Conservation (phyloP, 2,797 vertebrate genomes). For the Aselliscus stoliczkanus region DNA sequence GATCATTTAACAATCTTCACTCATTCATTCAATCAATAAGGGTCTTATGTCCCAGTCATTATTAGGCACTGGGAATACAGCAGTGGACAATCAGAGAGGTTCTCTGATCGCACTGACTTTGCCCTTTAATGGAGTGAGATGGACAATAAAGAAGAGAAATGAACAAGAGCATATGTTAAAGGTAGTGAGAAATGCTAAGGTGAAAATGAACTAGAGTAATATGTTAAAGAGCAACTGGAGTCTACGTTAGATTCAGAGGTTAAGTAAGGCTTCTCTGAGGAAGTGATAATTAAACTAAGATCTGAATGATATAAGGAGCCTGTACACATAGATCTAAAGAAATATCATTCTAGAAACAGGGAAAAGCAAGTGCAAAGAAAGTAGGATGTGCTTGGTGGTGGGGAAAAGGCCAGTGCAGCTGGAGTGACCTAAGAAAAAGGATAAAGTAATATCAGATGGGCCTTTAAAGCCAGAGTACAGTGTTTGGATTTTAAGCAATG, state of each 20-base stretch:
- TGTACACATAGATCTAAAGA: not conserved
- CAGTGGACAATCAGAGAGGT: not conserved
- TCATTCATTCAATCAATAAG: not conserved
- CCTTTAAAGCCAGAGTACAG: not conserved
- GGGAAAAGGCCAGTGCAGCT: not conserved
- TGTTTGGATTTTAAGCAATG: slow-evolving; percentile 26
- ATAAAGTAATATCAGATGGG: not conserved
- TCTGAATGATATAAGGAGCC: not conserved
- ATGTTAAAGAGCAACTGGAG: not conserved
- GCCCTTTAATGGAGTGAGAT: not conserved
- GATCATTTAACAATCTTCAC: not conserved
- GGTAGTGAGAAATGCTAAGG: not conserved
- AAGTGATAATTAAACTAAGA: not conserved
- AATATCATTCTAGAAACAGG: not conserved
- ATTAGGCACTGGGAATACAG: not conserved
- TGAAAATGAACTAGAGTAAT: not conserved
- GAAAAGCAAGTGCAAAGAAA: not conserved
- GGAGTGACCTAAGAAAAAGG: not conserved
- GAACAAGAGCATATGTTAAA: not conserved
- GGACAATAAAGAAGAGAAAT: not conserved
- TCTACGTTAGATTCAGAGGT: not conserved
- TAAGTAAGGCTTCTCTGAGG: not conserved
- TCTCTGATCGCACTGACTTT: not conserved
- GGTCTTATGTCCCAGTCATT: not conserved
- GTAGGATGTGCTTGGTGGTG: not conserved